Percentiles rank a stretch among this genome's conserved stretches.
phyloP scores from a whole-genome alignment of 2,888 invertebrate species.

The Apodemia hepburni region DNA sequence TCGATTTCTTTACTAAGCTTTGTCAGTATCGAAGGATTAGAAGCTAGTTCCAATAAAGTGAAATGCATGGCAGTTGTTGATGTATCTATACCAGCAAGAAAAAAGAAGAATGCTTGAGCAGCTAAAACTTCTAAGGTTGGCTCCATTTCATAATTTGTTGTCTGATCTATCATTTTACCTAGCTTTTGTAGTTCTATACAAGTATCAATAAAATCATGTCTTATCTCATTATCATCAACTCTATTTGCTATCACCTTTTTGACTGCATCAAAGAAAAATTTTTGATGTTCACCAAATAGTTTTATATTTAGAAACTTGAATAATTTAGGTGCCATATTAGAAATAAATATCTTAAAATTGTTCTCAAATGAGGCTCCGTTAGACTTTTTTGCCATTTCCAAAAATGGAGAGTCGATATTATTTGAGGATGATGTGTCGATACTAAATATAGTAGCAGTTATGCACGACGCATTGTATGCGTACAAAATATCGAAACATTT shows the following conservation, averaged over 20 bases:
- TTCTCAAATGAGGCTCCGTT: slow-evolving; percentile 32
- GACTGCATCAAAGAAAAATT: slow-evolving; percentile 35
- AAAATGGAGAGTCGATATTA: slow-evolving; percentile 52
- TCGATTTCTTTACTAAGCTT: slow-evolving; percentile 46
- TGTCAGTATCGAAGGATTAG: slow-evolving; percentile 47
- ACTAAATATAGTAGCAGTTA: slow-evolving; percentile 58
- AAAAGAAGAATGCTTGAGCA: slow-evolving; percentile 69
- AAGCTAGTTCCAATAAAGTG: slow-evolving; percentile 47
- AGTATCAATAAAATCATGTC: slow-evolving; percentile 37
- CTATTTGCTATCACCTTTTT: slow-evolving; percentile 33
- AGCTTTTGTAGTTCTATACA: slow-evolving; percentile 36
- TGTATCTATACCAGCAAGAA: slow-evolving; percentile 60
- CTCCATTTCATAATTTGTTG: slow-evolving; percentile 33
- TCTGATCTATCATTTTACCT: slow-evolving; percentile 30
- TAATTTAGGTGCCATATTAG: slow-evolving; percentile 32
- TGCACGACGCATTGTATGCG: slow-evolving; percentile 46
- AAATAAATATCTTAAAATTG: slow-evolving; percentile 40
- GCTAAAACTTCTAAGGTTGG: slow-evolving; percentile 47
- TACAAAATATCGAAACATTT: slow-evolving; percentile 38
- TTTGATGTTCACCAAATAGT: slow-evolving; percentile 32
- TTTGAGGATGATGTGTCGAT: slow-evolving; percentile 46
- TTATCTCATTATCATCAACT: slow-evolving; percentile 23
- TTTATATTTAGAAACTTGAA: slow-evolving; percentile 32
- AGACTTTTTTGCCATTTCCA: slow-evolving; percentile 38
- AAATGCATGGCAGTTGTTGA: slow-evolving; percentile 51